Evolutionary conservation across 2,888 invertebrate species (phyloP).

Genomic region (Drosophila colorata): DNA sequence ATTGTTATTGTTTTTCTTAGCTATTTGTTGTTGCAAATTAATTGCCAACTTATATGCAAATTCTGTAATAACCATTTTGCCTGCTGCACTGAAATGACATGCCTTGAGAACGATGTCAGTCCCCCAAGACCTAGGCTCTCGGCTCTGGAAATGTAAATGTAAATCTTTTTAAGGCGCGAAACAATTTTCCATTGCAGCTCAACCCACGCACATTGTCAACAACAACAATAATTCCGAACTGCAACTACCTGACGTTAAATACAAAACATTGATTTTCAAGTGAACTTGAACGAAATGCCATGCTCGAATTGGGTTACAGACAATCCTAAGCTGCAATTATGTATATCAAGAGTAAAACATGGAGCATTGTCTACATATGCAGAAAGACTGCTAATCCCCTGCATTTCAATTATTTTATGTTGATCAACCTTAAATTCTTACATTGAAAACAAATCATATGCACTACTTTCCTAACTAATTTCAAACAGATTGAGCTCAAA

Average conservation of each 20-base stretch:
- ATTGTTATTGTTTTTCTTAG: constrained; percentile 36
- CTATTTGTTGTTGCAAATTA: constrained; percentile 54
- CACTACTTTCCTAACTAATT: neutral
- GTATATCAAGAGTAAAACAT: constrained; percentile 16
- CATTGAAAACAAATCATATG: no score
- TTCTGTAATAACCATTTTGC: constrained; percentile 66
- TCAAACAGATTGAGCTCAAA: constrained; percentile 17
- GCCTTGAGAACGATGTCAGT: constrained; percentile 44
- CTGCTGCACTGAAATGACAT: constrained; percentile 44
- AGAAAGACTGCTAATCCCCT: neutral
- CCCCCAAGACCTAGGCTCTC: constrained; percentile 15
- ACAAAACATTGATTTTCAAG: constrained; percentile 54
- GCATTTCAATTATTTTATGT: neutral
- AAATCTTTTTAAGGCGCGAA: constrained; percentile 66
- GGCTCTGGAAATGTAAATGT: constrained; percentile 40
- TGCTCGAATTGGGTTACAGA: constrained; percentile 73
- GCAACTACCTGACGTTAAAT: constrained; percentile 7
- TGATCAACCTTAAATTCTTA: no score
- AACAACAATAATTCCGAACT: constrained; percentile 28
- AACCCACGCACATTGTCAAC: constrained; percentile 59
- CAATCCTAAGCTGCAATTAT: constrained; percentile 59
- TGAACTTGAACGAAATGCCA: constrained; percentile 77
- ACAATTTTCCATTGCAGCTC: constrained; percentile 59
- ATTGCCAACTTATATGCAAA: constrained; percentile 79
- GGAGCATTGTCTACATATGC: neutral